phyloP scores from a whole-genome alignment of 1,140 invertebrate genomes.

The Diploscapter pachys region DNA sequence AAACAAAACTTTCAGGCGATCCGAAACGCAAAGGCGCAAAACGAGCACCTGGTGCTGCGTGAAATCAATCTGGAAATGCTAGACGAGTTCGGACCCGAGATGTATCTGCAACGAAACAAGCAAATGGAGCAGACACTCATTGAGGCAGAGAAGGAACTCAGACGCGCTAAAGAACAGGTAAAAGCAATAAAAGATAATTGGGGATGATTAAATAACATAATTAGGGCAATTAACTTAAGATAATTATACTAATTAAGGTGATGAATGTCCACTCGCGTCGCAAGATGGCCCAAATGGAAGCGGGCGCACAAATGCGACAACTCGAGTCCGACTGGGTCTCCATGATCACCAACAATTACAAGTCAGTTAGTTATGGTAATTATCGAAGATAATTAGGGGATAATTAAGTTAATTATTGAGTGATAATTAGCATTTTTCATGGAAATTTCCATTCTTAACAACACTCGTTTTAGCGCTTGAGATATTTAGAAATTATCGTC shows the following conservation, averaged over 20 bases:
- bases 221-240: too few species aligned
- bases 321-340: conserved; percentile 31
- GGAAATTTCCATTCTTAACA: background rate
- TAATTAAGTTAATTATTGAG: conserved; percentile 1
- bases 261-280: conserved; percentile 35
- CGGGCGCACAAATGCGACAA: conserved; percentile 27
- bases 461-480: too few species aligned
- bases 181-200: conserved; percentile 1
- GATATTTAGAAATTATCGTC: too few species aligned
- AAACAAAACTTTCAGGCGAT: conserved; percentile 23
- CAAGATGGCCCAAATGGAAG: conserved; percentile 35
- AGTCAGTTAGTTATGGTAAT: background rate
- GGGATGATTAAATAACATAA: background rate
- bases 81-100: conserved; percentile 34
- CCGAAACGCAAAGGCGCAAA: conserved; percentile 38
- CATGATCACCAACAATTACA: conserved; percentile 38
- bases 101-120: conserved; percentile 27
- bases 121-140: conserved; percentile 23
- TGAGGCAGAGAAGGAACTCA: conserved; percentile 21
- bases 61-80: conserved; percentile 36
- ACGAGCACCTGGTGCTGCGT: conserved; percentile 35
- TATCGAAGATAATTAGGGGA: background rate
- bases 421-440: background rate
- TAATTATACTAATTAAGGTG: conserved; percentile 5
- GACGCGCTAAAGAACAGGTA: conserved; percentile 28